Conservation (phyloP, 2,797 vertebrate genomes). For the Scarus forsteni region DNA sequence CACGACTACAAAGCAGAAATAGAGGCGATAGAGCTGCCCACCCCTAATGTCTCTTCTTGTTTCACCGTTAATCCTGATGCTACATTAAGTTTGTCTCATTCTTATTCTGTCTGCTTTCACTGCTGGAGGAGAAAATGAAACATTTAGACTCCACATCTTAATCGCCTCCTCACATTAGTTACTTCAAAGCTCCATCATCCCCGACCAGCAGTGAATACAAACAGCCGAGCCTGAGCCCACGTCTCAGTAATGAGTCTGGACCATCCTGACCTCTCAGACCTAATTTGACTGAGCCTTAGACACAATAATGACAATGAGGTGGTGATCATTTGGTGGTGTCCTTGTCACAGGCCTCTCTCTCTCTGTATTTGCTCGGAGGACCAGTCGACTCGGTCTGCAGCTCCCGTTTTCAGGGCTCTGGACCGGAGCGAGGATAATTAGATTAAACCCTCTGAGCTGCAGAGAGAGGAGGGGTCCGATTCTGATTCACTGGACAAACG, state of each 20-base stretch:
- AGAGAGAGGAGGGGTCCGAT: constrained; percentile 57
- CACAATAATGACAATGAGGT: constrained; percentile 43
- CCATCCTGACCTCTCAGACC: constrained; percentile 13
- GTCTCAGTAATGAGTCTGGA: neutral
- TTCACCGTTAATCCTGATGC: no score
- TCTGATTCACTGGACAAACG: constrained; percentile 66
- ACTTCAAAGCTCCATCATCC: neutral
- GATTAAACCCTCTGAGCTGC: constrained; percentile 84
- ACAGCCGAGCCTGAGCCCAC: neutral
- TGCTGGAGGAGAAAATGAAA: constrained; percentile 11
- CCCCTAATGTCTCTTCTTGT: no score
- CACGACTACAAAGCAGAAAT: no score
- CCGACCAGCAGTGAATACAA: neutral
- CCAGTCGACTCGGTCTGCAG: constrained; percentile 58
- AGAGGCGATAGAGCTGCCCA: no score
- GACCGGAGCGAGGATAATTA: constrained; percentile 87
- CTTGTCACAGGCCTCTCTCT: constrained; percentile 7
- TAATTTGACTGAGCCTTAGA: constrained; percentile 1
- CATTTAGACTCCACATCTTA: constrained; percentile 27
- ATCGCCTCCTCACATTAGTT: constrained; percentile 10
- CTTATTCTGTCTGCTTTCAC: neutral
- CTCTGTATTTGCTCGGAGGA: constrained; percentile 17
- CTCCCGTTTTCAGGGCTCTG: constrained; percentile 66
- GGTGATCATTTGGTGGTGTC: neutral
- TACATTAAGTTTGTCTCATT: neutral